Percentiles rank a stretch among this genome's conserved stretches.
Evolutionary conservation across 2,113 vertebrate species (phyloP).

Genomic region (Rhynchomys soricoides): DNA sequence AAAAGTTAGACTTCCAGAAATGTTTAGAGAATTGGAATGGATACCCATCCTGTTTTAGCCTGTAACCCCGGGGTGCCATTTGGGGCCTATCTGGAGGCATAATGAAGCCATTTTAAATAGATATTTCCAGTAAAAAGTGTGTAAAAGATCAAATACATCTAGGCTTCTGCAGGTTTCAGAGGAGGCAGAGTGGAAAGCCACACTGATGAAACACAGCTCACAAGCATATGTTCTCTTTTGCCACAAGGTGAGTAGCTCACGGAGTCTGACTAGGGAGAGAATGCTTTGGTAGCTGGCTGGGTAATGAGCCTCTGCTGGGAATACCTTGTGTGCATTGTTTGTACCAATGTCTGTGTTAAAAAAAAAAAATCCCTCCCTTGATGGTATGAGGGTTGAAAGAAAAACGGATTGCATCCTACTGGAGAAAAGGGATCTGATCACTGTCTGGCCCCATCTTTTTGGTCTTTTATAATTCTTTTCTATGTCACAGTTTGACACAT

Average conservation of each 20-base stretch:
- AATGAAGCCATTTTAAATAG: slow-evolving; percentile 76
- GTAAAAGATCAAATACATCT: slow-evolving; percentile 71
- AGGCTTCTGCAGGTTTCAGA: slow-evolving; percentile 66
- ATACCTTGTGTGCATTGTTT: slow-evolving; percentile 68
- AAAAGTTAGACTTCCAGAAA: slow-evolving; percentile 3
- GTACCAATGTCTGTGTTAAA: slow-evolving; percentile 63
- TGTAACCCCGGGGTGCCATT: slow-evolving; percentile 51
- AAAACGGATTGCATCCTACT: slow-evolving; percentile 57
- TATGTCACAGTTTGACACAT: slow-evolving; percentile 74
- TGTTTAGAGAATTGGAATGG: neutral
- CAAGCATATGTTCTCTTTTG: slow-evolving; percentile 50
- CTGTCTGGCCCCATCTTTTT: slow-evolving; percentile 32
- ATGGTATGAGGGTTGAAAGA: slow-evolving; percentile 65
- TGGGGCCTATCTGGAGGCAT: slow-evolving; percentile 50
- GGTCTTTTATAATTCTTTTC: slow-evolving; percentile 70
- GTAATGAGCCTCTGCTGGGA: slow-evolving; percentile 77
- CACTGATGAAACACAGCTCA: slow-evolving; percentile 68
- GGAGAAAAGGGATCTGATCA: slow-evolving; percentile 70
- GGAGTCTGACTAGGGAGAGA: slow-evolving; percentile 37
- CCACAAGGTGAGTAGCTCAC: slow-evolving; percentile 6
- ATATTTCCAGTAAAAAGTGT: slow-evolving; percentile 73
- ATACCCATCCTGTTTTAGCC: neutral
- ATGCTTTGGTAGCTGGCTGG: slow-evolving; percentile 57
- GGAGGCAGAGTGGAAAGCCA: slow-evolving; percentile 52
- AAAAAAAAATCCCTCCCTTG: slow-evolving; percentile 65